Percentiles rank a stretch among this genome's conserved stretches.
Evolutionary conservation across 2,113 vertebrate species (phyloP).

Genomic region (Engraulis encrasicolus): DNA sequence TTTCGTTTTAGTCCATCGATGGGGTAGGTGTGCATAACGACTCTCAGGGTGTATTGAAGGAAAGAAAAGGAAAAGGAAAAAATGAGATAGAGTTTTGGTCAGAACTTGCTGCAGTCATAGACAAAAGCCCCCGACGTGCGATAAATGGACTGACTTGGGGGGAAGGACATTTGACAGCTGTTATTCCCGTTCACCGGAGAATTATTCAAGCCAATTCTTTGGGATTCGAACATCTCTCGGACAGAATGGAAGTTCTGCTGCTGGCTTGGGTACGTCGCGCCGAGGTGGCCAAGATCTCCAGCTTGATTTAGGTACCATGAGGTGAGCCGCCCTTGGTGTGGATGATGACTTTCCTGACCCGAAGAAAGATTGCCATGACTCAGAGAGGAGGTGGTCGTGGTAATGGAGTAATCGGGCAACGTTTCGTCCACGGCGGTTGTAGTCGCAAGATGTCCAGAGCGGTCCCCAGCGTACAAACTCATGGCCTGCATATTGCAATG

Average conservation of each 20-base stretch:
- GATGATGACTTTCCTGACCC: conserved; percentile 81
- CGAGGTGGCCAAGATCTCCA: conserved; percentile 87
- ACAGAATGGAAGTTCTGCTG: conserved; percentile 95
- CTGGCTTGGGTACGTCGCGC: conserved; percentile 83
- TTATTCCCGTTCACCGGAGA: conserved; percentile 88
- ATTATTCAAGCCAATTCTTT: conserved; percentile 86
- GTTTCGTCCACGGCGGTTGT: conserved; percentile 84
- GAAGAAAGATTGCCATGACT: conserved; percentile 79
- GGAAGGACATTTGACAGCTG: conserved; percentile 98
- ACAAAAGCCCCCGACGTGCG: conserved; percentile 95
- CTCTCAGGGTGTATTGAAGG: conserved; percentile 51
- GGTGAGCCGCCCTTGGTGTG: conserved; percentile 86
- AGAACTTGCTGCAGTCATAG: conserved; percentile 98
- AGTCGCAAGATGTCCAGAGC: conserved; percentile 76
- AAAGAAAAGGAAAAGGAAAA: conserved; percentile 27
- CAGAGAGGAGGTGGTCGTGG: conserved; percentile 80
- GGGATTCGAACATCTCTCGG: conserved; percentile 92
- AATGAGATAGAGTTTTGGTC: conserved; percentile 65
- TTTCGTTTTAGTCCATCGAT: conserved; percentile 73
- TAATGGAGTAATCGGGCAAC: conserved; percentile 89
- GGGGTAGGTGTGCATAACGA: conserved; percentile 44
- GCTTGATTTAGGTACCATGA: conserved; percentile 94
- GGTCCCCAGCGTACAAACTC: conserved; percentile 89
- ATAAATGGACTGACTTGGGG: conserved; percentile 90
- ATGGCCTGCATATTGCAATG: conserved; percentile 97